Conservation (phyloP, 2,888 invertebrate species). For the Tanypteryx hageni region DNA sequence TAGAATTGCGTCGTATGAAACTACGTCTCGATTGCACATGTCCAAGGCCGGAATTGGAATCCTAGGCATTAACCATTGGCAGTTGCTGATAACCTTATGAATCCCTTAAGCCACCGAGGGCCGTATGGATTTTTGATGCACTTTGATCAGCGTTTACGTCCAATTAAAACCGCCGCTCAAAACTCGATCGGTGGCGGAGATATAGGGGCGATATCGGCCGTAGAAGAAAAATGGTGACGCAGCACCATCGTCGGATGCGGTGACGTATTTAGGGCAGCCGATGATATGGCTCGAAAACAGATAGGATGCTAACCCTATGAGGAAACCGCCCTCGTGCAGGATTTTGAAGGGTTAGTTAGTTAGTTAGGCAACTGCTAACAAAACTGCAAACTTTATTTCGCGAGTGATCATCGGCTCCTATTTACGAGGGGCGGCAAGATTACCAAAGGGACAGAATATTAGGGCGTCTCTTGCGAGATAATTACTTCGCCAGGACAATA, state of each 20-base stretch:
- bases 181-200: not conserved
- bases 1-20: no score
- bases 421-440: not conserved
- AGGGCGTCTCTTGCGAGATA: not conserved
- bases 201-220: not conserved
- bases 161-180: not conserved
- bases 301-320: slow-evolving; percentile 6
- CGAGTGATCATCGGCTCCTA: not conserved
- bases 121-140: not conserved
- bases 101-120: not conserved
- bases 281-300: not conserved
- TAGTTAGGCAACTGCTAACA: not conserved
- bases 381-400: not conserved
- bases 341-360: not conserved
- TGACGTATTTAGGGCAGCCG: slow-evolving; percentile 2
- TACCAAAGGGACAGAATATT: not conserved
- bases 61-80: no score
- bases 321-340: not conserved
- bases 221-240: not conserved
- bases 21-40: no score
- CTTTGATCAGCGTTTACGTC: not conserved
- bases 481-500: not conserved
- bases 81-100: no score
- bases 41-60: no score
- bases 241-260: not conserved